A percentile compares a stretch with the other conserved stretches of the same genome.
Conservation (phyloP, 1,140 invertebrate genomes). For the Bombyx mori region ASM3026992v2 NC_085107.1:10300501-10301000, state of each 20-base stretch:
- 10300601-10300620: slow-evolving; percentile 31
- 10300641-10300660: slow-evolving; percentile 27
- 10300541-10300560: not conserved
- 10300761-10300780: slow-evolving; percentile 7
- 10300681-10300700: slow-evolving; percentile 24
- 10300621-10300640: slow-evolving; percentile 28
- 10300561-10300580: slow-evolving; percentile 21
- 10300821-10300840: too few species aligned
- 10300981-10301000: too few species aligned
- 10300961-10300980: too few species aligned
- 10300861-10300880: too few species aligned
- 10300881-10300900: too few species aligned
- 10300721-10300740: slow-evolving; percentile 39
- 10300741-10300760: slow-evolving; percentile 45
- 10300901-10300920: too few species aligned
- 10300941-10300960: too few species aligned
- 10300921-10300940: too few species aligned
- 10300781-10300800: not conserved
- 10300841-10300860: too few species aligned
- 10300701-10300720: slow-evolving; percentile 26
- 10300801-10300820: too few species aligned
- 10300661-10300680: slow-evolving; percentile 28
- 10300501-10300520: too few species aligned
- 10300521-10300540: too few species aligned
- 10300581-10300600: slow-evolving; percentile 42